These are phyloP conservation scores for Caranx melampygus DNA, from an alignment of 2,113 vertebrate genomes.

Conservation along the genomic window DNA sequence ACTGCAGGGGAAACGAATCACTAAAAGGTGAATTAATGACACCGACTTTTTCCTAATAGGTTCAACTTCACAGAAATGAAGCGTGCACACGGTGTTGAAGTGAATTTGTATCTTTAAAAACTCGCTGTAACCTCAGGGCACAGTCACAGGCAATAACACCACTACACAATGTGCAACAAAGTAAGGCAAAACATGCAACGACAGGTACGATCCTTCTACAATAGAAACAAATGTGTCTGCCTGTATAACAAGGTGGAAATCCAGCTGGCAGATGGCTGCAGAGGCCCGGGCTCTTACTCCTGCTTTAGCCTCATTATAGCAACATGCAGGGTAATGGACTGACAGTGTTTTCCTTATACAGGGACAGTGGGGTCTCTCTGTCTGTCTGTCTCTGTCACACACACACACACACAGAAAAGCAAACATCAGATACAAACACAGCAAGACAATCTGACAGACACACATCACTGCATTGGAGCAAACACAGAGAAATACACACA, in stretches of 20 bases:
- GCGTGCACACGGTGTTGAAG: constrained; percentile 16
- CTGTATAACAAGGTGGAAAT: constrained; percentile 59
- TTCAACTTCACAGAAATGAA: constrained; percentile 14
- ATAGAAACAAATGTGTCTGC: constrained; percentile 51
- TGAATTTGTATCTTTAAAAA: constrained; percentile 1
- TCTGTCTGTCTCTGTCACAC: constrained; percentile 11
- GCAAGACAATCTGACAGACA: constrained; percentile 61
- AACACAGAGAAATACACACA: constrained; percentile 15
- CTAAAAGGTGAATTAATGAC: too few species aligned
- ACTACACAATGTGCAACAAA: constrained; percentile 27
- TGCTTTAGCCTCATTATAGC: constrained; percentile 76
- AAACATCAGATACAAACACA: constrained; percentile 58
- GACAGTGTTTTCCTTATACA: constrained; percentile 72
- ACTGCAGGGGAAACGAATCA: background rate
- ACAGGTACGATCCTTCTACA: constrained; percentile 6
- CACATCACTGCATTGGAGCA: constrained; percentile 53
- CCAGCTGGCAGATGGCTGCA: constrained; percentile 77
- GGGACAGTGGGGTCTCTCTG: constrained; percentile 55
- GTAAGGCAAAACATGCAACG: background rate
- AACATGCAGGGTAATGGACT: constrained; percentile 80
- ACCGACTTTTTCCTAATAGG: too few species aligned
- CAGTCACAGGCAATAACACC: constrained; percentile 29
- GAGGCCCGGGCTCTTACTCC: constrained; percentile 65
- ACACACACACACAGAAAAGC: constrained; percentile 37
- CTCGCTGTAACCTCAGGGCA: background rate